Percentiles rank a stretch among this genome's conserved stretches.
Evolutionary conservation across 2,113 vertebrate species (phyloP).

Genomic region (Ia io): DNA sequence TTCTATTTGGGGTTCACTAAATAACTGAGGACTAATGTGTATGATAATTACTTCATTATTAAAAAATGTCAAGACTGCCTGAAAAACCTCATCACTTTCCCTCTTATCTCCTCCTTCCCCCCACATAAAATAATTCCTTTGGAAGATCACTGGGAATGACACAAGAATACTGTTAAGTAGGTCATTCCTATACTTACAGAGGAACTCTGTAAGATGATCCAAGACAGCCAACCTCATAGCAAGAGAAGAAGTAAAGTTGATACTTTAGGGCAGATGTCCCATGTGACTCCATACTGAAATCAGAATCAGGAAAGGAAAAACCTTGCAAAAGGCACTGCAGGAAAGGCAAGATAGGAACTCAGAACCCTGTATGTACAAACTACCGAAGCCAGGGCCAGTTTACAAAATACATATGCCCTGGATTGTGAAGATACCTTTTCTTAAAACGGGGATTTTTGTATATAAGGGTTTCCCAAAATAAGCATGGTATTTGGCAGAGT

Average conservation of each 20-base stretch:
- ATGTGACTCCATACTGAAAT: conserved; percentile 5
- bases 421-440: conserved; percentile 16
- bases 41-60: conserved; percentile 16
- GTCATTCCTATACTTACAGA: conserved; percentile 27
- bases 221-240: not conserved
- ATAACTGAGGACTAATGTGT: not conserved
- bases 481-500: not conserved
- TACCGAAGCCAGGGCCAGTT: conserved; percentile 3
- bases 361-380: not conserved
- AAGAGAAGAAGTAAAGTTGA: conserved; percentile 16
- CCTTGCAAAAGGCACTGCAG: conserved; percentile 57
- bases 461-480: not conserved
- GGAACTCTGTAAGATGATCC: conserved; percentile 22
- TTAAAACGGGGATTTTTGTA: not conserved
- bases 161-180: conserved; percentile 1
- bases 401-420: not conserved
- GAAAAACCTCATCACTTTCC: conserved; percentile 35
- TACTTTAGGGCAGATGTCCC: conserved; percentile 4
- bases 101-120: not conserved
- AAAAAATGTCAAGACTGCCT: conserved; percentile 42
- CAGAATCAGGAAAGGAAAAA: conserved; percentile 29
- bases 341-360: conserved; percentile 41
- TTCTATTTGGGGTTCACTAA: conserved; percentile 46
- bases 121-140: not conserved
- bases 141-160: not conserved